Evolutionary conservation across 2,888 invertebrate species (phyloP).

Genomic region (Drosophila macrospina): DNA sequence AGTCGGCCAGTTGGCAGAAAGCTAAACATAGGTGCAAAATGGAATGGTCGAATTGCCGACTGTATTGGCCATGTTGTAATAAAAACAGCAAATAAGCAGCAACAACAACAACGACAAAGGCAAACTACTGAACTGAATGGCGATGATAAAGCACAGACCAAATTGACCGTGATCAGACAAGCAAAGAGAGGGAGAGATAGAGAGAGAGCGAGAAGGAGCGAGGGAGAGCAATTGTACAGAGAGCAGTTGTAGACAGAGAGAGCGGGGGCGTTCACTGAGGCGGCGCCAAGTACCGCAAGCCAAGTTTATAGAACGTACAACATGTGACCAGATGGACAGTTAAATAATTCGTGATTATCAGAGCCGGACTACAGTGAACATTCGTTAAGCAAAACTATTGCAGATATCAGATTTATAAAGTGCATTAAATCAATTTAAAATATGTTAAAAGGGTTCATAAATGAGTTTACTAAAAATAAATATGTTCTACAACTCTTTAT

Average conservation of each 20-base stretch:
- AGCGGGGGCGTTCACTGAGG: slow-evolving; percentile 57
- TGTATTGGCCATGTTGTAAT: slow-evolving; percentile 55
- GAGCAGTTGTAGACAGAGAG: too few species aligned
- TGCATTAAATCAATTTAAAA: too few species aligned
- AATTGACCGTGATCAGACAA: slow-evolving; percentile 60
- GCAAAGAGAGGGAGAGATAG: neutral
- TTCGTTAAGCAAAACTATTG: slow-evolving; percentile 1
- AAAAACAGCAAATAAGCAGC: slow-evolving; percentile 21
- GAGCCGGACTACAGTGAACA: slow-evolving; percentile 24
- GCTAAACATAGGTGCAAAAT: slow-evolving; percentile 57
- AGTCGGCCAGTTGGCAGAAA: slow-evolving; percentile 32
- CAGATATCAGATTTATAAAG: too few species aligned
- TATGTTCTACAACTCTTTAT: neutral
- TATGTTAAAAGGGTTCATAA: too few species aligned
- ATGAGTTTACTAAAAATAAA: neutral
- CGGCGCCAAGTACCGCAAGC: slow-evolving; percentile 66
- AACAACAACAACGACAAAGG: slow-evolving; percentile 24
- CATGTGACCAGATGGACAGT: slow-evolving; percentile 60
- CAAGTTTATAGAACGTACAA: slow-evolving; percentile 45
- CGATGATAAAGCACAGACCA: slow-evolving; percentile 42
- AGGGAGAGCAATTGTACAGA: too few species aligned
- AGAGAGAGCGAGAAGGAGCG: neutral
- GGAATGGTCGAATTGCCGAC: slow-evolving; percentile 47
- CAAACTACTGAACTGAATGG: slow-evolving; percentile 22
- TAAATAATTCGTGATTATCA: slow-evolving; percentile 57